Base-by-base conservation (phyloP, 2,888 invertebrate genomes). In the Lymantria dispar region DNA sequence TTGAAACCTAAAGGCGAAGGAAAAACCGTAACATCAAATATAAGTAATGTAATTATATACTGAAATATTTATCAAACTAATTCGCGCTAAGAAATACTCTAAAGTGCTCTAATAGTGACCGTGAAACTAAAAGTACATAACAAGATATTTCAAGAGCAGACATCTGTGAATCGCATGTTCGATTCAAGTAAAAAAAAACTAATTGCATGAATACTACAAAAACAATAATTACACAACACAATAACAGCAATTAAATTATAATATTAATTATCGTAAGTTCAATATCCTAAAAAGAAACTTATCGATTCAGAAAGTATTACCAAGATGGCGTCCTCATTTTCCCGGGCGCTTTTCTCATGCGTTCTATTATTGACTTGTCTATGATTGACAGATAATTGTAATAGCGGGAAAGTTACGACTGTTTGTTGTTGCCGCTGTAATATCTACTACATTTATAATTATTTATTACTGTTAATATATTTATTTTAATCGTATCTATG, bases 251-350 rank as follows among this genome's bases (percentile, higher is more conserved):
- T 59, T 49, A 42, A 55, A 64, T 52, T 30, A 37, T 11, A 48
- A 38, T 39, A 36, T 47, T 51, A 49, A 39, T 43, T 46, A 53
- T 37, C 31, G 54, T 61, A 46, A 50, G 48, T 61, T 58, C 61
- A 58, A 58, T 60, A 50, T 62, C 60, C 45, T 49, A 50, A n/a
- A 54, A 62, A 55, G 40, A 59, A 57, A 60, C 52, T 49, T 53
- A 66, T 63, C 56, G 72, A 66, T 78, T 80, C 79, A 79, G 74
- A 68, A 50, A 50, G 9, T 61, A n/a, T 33, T 62, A 30, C 53
- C 53, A 70, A 71, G 57, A 76, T 68, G 68, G 68, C 52, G 43
- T 43, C 3, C 8, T 50, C 48, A 50, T 52, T 72, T 68, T 52
- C 48, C 40, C 64, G 68, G 71, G 70, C 66, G 64, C 64, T 70